Conservation (phyloP, 2,888 invertebrate species). For the Lottia gigantea region DNA sequence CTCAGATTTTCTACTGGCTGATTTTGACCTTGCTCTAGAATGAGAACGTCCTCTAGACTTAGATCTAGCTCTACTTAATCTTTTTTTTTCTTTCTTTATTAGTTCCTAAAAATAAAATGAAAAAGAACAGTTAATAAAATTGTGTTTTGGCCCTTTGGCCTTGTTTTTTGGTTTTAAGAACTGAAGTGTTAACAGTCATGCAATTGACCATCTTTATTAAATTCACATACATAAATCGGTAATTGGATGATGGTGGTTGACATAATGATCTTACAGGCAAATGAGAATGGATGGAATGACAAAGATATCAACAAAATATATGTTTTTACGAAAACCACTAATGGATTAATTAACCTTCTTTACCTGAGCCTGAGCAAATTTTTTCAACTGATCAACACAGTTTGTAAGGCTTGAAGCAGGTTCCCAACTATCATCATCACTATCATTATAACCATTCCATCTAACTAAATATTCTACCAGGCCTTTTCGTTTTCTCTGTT, state of each 20-base stretch:
- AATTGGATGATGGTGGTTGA: too few species aligned
- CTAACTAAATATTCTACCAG: conserved; percentile 45
- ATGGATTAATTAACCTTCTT: neutral
- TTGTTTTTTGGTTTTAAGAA: neutral
- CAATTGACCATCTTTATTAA: too few species aligned
- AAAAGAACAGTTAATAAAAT: too few species aligned
- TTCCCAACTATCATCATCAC: conserved; percentile 50
- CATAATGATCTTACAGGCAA: too few species aligned
- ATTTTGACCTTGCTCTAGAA: conserved; percentile 35
- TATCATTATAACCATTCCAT: conserved; percentile 47
- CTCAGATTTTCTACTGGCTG: conserved; percentile 13
- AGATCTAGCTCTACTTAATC: neutral
- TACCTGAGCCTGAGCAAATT: neutral
- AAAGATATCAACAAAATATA: too few species aligned
- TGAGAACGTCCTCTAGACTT: conserved; percentile 24
- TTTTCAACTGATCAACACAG: conserved; percentile 20
- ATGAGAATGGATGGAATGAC: too few species aligned
- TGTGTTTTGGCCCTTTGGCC: too few species aligned
- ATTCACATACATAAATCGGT: too few species aligned
- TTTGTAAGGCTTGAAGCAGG: conserved; percentile 35
- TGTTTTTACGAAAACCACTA: too few species aligned
- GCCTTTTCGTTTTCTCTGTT: conserved; percentile 37
- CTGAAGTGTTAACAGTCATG: neutral
- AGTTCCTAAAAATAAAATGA: conserved; percentile 1
- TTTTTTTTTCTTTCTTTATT: neutral